phyloP scores from a whole-genome alignment of 2,113 vertebrate genomes.

The Podocnemis expansa region DNA sequence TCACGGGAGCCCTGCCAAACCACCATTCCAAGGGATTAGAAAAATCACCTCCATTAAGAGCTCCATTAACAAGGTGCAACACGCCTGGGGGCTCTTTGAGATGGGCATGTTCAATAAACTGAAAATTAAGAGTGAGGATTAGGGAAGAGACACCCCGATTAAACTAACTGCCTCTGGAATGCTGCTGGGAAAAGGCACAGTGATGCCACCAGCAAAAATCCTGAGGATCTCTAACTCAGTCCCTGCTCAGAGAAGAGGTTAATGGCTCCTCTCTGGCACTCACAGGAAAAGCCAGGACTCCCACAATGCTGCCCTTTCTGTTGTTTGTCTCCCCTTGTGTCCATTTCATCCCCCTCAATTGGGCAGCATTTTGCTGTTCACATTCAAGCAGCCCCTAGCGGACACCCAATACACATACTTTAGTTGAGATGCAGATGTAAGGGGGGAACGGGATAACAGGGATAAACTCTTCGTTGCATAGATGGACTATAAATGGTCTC shows the following conservation, averaged over 20 bases:
- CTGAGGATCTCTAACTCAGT: neutral
- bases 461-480: neutral
- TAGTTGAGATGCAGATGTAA: neutral
- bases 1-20: neutral
- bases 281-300: no score
- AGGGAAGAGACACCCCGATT: neutral
- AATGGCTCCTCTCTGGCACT: no score
- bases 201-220: neutral
- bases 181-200: neutral
- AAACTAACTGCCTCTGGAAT: neutral
- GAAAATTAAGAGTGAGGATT: neutral
- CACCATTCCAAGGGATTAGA: neutral
- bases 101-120: neutral
- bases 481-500: neutral
- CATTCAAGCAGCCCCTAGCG: neutral
- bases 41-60: neutral
- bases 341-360: no score
- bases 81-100: neutral
- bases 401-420: neutral
- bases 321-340: no score
- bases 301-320: no score
- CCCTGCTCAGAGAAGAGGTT: neutral
- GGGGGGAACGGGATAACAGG: no score
- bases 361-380: neutral
- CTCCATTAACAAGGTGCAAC: neutral